Conservation (phyloP, 2,888 invertebrate species). For the Subacronicta megacephala region DNA sequence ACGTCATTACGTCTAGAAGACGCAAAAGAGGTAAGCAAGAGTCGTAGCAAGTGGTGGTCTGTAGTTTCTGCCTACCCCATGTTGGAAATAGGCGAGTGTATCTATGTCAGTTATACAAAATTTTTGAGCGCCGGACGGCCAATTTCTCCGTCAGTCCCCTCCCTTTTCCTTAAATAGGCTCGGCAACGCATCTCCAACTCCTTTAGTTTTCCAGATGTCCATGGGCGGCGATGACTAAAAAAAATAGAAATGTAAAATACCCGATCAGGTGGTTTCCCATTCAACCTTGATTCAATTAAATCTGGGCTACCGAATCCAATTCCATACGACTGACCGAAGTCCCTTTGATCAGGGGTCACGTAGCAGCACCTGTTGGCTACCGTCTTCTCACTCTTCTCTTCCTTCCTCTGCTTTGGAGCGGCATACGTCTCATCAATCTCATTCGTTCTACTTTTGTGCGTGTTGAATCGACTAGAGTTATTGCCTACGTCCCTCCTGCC, state of each 20-base stretch:
- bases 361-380: slow-evolving; percentile 69
- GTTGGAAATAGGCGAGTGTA: too few species aligned
- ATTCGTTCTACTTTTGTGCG: slow-evolving; percentile 21
- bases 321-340: slow-evolving; percentile 62
- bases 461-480: slow-evolving; percentile 16
- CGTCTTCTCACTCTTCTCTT: slow-evolving; percentile 47
- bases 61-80: too few species aligned
- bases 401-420: slow-evolving; percentile 45
- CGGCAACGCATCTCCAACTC: too few species aligned
- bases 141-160: too few species aligned
- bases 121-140: too few species aligned
- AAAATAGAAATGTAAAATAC: not conserved
- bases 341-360: slow-evolving; percentile 60
- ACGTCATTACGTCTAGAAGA: too few species aligned
- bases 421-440: slow-evolving; percentile 57
- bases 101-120: too few species aligned
- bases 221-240: too few species aligned
- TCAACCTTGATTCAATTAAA: not conserved
- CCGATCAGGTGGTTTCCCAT: not conserved
- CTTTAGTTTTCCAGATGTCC: too few species aligned
- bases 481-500: not conserved
- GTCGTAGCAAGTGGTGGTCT: too few species aligned
- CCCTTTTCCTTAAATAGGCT: too few species aligned
- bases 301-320: not conserved
- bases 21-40: too few species aligned